Conservation (phyloP, 2,113 vertebrate species). For the Elgaria multicarinata region DNA sequence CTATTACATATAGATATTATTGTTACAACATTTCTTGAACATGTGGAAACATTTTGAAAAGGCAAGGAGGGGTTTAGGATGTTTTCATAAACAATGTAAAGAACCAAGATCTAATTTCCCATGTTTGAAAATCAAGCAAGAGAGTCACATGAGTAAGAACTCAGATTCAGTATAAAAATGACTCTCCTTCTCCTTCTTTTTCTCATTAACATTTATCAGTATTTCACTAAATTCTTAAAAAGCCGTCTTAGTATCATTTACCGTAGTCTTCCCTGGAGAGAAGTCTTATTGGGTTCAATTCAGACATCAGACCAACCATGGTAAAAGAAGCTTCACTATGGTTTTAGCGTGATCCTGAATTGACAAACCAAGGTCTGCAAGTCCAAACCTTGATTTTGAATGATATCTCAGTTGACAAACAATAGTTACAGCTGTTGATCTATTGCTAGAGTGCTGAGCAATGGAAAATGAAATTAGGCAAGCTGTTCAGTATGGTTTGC, state of each 20-base stretch:
- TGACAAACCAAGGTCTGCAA: not conserved
- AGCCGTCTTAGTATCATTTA: not conserved
- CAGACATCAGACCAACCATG: not conserved
- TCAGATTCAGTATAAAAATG: not conserved
- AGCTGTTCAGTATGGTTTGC: not conserved
- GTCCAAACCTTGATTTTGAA: not conserved
- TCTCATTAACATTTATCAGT: not conserved
- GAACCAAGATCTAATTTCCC: not conserved
- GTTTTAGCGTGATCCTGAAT: not conserved
- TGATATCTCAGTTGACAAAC: not conserved
- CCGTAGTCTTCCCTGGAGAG: not conserved
- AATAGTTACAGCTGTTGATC: not conserved
- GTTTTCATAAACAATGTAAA: not conserved
- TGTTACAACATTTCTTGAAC: not conserved
- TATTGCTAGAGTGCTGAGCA: not conserved
- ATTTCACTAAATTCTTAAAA: not conserved
- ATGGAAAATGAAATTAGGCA: not conserved
- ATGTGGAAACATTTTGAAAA: not conserved
- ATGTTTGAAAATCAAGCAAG: not conserved
- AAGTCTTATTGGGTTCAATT: not conserved
- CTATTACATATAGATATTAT: not conserved
- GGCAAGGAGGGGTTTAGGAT: not conserved
- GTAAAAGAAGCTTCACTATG: not conserved
- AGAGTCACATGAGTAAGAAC: not conserved
- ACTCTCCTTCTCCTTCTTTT: not conserved